Base-by-base conservation (phyloP, 2,797 vertebrate species). In the Spinibarbus caldwelli region DNA sequence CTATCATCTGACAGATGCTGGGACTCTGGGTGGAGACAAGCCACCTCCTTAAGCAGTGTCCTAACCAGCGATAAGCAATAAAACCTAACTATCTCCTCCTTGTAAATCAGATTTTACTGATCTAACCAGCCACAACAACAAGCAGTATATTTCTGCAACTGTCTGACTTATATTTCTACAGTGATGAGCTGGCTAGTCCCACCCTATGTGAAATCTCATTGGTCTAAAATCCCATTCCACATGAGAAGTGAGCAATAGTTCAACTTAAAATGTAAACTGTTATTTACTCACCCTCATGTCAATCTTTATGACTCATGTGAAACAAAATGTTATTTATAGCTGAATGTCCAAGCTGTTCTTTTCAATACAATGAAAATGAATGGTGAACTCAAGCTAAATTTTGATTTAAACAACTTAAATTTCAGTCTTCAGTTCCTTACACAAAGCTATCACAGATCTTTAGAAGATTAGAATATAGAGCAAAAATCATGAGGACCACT, bases 1-100 rank as follows among this genome's bases (percentile, higher is more conserved):
- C 87, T 84, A 78, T 86, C 83, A 89, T 89, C 71, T 72, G 82
- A 85, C 88, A 90, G 59, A 87, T 86, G 87, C 83, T 84, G 72
- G 29, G 67, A 72, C 21, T 67, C 78, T 52, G 64, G 79, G 41
- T 77, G 85, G 86, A 85, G 88, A 87, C 80, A 26, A 80, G 62
- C 45, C 82, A 72, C 57, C 75, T 71, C 76, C 87, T 79, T 85
- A 86, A 5, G 23, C 41, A 7, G 43, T 34, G 41, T 66, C 57
- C 57, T 64, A 36, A n/a, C 14, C 31, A 43, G 29, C 21, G 15
- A 52, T 66, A 66, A 67, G 31, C 17, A 2, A 23, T 36, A 59
- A 23, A 57, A 45, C 54, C 67, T 23, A 59, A 19, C 41, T 14
- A 19, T 49, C 12, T 14, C 12, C 36, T 49, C 15, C 5, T 12